Conservation (phyloP, 2,797 vertebrate species). For the Rhodeus uyekii region DNA sequence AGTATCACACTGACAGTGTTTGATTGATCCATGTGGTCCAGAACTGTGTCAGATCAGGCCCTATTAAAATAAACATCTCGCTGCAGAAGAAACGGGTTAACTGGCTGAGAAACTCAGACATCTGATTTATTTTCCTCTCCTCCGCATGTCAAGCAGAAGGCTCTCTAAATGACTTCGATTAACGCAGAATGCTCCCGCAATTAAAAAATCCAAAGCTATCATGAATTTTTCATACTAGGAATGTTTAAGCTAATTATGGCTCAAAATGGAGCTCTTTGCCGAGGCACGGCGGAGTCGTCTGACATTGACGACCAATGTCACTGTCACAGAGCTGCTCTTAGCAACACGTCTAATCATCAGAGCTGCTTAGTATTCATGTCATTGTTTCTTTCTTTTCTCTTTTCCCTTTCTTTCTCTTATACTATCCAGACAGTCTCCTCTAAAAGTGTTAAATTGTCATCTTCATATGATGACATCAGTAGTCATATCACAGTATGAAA, state of each 20-base stretch:
- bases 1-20: slow-evolving; percentile 16
- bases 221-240: slow-evolving; percentile 92
- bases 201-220: slow-evolving; percentile 89
- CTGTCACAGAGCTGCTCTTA: slow-evolving; percentile 84
- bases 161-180: slow-evolving; percentile 85
- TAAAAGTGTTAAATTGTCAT: slow-evolving; percentile 29
- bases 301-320: slow-evolving; percentile 89
- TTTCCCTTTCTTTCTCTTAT: slow-evolving; percentile 37
- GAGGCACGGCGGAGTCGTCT: slow-evolving; percentile 79
- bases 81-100: slow-evolving; percentile 45
- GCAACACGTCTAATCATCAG: slow-evolving; percentile 80
- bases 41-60: slow-evolving; percentile 48
- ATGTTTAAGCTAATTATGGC: slow-evolving; percentile 90
- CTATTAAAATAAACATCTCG: slow-evolving; percentile 51
- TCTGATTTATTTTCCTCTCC: slow-evolving; percentile 42
- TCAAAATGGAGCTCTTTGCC: slow-evolving; percentile 87
- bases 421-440: slow-evolving; percentile 10
- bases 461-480: slow-evolving; percentile 18
- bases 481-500: slow-evolving; percentile 37
- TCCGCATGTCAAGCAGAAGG: slow-evolving; percentile 65
- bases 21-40: slow-evolving; percentile 47
- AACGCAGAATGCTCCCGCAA: slow-evolving; percentile 87
- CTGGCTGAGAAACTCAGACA: slow-evolving; percentile 30
- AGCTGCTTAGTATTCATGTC: slow-evolving; percentile 76
- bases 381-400: slow-evolving; percentile 54